These are phyloP conservation scores for Blastobasis lacticolella DNA, from an alignment of 2,888 invertebrate species.

Conservation along the genomic window DNA sequence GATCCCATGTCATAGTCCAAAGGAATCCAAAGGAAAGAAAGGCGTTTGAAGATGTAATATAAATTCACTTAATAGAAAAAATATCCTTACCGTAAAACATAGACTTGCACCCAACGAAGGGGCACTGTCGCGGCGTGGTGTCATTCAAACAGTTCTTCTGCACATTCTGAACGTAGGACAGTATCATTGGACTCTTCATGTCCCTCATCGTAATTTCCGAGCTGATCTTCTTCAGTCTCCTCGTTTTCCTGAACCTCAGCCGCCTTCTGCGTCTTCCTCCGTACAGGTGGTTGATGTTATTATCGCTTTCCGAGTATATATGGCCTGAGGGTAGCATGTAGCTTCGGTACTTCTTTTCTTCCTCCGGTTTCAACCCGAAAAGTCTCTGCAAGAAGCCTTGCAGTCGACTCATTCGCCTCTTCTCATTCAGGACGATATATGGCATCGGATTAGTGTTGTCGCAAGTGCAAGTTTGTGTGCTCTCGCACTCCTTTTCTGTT, in stretches of 20 bases:
- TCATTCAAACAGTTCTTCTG: constrained; percentile 51
- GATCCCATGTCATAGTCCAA: too few species aligned
- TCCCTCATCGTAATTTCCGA: constrained; percentile 43
- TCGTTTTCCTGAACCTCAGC: constrained; percentile 37
- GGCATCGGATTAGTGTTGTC: constrained; percentile 16
- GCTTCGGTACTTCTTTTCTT: constrained; percentile 16
- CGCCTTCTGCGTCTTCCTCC: constrained; percentile 34
- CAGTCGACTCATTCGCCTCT: constrained; percentile 39
- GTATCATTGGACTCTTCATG: constrained; percentile 35
- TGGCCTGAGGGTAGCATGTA: constrained; percentile 27
- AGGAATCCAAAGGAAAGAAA: too few species aligned
- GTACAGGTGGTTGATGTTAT: constrained; percentile 28
- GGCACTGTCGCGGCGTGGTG: constrained; percentile 51
- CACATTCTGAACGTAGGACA: constrained; percentile 48
- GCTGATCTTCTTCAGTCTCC: constrained; percentile 40
- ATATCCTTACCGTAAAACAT: constrained; percentile 43
- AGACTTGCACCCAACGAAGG: constrained; percentile 49
- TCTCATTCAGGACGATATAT: constrained; percentile 26
- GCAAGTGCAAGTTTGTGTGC: constrained; percentile 16
- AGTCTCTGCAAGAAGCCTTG: constrained; percentile 51
- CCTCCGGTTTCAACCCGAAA: constrained; percentile 40
- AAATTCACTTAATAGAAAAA: not conserved
- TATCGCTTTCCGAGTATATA: constrained; percentile 46
- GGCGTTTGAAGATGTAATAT: too few species aligned
- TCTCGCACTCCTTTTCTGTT: constrained; percentile 24